A percentile compares a stretch with the other conserved stretches of the same genome.
Evolutionary conservation across 2,888 invertebrate species (phyloP).

Genomic region (Amphiduros pacificus): DNA sequence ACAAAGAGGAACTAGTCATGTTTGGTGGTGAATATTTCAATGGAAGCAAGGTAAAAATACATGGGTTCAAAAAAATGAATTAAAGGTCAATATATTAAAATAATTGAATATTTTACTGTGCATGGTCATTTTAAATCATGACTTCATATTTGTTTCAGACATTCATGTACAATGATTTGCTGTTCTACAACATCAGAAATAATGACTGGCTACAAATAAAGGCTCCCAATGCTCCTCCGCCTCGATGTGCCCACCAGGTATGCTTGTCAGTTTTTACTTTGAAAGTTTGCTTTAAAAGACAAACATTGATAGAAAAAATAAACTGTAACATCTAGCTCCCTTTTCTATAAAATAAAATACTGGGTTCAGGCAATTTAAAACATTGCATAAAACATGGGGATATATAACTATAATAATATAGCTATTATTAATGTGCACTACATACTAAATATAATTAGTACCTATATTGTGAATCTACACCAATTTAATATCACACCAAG

Average conservation of each 20-base stretch:
- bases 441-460: no score
- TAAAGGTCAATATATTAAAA: neutral
- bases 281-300: no score
- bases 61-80: neutral
- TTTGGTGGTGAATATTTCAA: constrained; percentile 92
- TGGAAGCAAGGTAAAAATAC: constrained; percentile 78
- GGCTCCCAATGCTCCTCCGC: constrained; percentile 83
- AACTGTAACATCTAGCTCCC: no score
- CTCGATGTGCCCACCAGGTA: constrained; percentile 83
- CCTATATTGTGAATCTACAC: no score
- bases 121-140: neutral
- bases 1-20: constrained; percentile 83
- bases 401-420: no score
- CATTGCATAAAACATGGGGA: no score
- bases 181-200: constrained; percentile 78
- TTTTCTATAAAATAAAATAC: no score
- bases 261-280: neutral
- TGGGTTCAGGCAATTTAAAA: no score
- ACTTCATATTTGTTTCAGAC: constrained; percentile 67
- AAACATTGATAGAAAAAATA: no score
- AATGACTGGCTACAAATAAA: constrained; percentile 80
- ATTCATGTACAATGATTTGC: constrained; percentile 82
- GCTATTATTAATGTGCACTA: no score
- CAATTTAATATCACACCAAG: no score
- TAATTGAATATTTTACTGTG: neutral